A percentile compares a stretch with the other conserved stretches of the same genome.
phyloP scores from a whole-genome alignment of 2,113 vertebrate species.

The Pao palembangensis region DNA sequence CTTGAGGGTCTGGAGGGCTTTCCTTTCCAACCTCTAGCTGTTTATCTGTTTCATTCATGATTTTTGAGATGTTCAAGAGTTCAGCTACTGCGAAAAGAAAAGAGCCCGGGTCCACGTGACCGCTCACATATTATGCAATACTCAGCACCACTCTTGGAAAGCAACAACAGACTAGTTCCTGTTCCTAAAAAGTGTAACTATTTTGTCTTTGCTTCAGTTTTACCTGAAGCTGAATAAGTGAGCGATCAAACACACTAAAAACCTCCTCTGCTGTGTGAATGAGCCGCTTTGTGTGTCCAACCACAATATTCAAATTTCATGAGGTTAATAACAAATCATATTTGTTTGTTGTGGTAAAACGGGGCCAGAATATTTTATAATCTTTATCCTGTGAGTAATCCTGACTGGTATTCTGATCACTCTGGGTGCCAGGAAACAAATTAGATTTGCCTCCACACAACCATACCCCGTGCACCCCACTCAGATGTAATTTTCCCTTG shows the following conservation, averaged over 20 bases:
- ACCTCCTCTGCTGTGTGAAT: neutral
- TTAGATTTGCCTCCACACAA: neutral
- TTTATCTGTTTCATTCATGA: conserved; percentile 11
- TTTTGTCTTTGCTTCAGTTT: too few relatives aligned
- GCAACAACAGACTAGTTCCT: neutral
- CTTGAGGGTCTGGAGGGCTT: conserved; percentile 19
- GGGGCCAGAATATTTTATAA: conserved; percentile 38
- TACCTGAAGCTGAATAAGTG: too few relatives aligned
- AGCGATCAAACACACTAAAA: neutral
- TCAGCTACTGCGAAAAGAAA: neutral
- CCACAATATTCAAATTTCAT: neutral
- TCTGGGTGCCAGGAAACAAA: conserved; percentile 33
- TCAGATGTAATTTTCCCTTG: too few relatives aligned
- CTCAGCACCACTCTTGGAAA: neutral
- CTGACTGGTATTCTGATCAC: conserved; percentile 63
- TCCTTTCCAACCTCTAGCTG: conserved; percentile 26
- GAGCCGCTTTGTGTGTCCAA: neutral
- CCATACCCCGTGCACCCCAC: too few relatives aligned
- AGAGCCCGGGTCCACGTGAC: conserved; percentile 6
- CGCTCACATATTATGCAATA: conserved; percentile 26
- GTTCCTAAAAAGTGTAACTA: neutral
- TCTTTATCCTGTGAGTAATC: conserved; percentile 51
- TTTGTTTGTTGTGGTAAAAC: conserved; percentile 37
- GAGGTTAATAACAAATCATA: conserved; percentile 4
- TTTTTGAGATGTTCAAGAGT: conserved; percentile 14